These are phyloP conservation scores for Clarias magur DNA, from an alignment of 2,113 vertebrate species.

Conservation along the genomic window DNA sequence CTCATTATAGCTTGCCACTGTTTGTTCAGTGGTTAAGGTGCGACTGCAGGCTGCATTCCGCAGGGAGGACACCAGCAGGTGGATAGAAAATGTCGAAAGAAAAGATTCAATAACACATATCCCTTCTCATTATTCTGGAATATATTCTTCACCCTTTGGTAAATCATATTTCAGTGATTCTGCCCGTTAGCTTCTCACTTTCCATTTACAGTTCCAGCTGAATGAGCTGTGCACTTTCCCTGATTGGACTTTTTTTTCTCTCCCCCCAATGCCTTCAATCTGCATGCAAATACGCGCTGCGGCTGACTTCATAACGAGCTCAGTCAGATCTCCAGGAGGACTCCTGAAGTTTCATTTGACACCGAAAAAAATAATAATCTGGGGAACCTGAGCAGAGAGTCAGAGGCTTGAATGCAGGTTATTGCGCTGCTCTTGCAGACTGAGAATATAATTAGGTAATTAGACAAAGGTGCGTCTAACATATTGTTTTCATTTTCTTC, in stretches of 20 bases:
- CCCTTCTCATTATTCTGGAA: background rate
- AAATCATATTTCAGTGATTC: constrained; percentile 3
- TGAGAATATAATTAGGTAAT: constrained; percentile 20
- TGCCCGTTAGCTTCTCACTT: background rate
- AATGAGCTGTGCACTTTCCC: constrained; percentile 4
- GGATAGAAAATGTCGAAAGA: background rate
- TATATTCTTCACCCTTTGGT: background rate
- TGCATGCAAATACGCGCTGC: constrained; percentile 12
- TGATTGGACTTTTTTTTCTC: constrained; percentile 22
- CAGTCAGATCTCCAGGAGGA: constrained; percentile 12
- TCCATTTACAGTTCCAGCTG: background rate
- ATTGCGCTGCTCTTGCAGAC: background rate
- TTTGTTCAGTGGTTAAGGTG: background rate
- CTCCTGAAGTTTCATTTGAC: constrained; percentile 7
- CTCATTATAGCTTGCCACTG: background rate
- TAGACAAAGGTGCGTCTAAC: background rate
- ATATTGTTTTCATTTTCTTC: constrained; percentile 2
- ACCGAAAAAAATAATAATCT: background rate
- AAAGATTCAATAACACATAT: background rate
- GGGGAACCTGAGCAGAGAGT: background rate
- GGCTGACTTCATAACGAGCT: constrained; percentile 18
- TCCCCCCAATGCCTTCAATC: background rate
- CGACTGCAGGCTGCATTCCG: background rate
- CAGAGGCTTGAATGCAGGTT: background rate
- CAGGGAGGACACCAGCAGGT: background rate